These are phyloP conservation scores for Altica lythri DNA, from an alignment of 2,888 invertebrate genomes.

Conservation along the genomic window DNA sequence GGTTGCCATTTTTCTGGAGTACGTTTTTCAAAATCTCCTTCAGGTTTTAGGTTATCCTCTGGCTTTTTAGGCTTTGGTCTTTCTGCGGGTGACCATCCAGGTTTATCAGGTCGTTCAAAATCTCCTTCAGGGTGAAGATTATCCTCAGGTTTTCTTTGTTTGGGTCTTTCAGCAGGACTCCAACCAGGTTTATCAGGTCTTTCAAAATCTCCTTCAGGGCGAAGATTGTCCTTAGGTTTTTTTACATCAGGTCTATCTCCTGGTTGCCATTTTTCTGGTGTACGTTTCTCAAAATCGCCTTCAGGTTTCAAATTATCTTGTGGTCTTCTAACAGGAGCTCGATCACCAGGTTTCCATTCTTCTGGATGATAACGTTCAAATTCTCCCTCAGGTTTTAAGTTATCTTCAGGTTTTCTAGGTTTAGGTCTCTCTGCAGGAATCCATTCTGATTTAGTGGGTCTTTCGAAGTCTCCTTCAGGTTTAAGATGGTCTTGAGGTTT, in stretches of 20 bases:
- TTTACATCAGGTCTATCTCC: no score
- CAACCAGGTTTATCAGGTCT: constrained; percentile 47
- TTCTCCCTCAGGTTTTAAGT: constrained; percentile 67
- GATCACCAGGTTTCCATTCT: constrained; percentile 56
- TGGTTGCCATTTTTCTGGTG: no score
- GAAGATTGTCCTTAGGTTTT: constrained; percentile 59
- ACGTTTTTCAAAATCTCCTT: constrained; percentile 56
- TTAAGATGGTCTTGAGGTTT: constrained; percentile 59
- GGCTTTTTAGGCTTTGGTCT: constrained; percentile 61
- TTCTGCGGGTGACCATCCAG: no score
- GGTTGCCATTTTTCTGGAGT: constrained; percentile 56
- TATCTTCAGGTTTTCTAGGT: constrained; percentile 65
- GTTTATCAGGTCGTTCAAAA: no score
- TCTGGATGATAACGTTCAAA: constrained; percentile 56
- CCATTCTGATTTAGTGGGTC: constrained; percentile 56
- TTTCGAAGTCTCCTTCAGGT: constrained; percentile 63
- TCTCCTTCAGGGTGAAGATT: constrained; percentile 58
- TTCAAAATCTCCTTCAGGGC: constrained; percentile 60
- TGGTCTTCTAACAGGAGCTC: constrained; percentile 44
- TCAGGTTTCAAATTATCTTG: constrained; percentile 59
- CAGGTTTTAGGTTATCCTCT: constrained; percentile 65
- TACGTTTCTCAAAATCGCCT: no score
- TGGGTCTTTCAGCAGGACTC: constrained; percentile 52
- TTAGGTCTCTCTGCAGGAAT: constrained; percentile 60
- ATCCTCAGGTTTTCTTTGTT: constrained; percentile 53